Evolutionary conservation across 2,888 invertebrate species (phyloP).

Genomic region (Galeruca laticollis): DNA sequence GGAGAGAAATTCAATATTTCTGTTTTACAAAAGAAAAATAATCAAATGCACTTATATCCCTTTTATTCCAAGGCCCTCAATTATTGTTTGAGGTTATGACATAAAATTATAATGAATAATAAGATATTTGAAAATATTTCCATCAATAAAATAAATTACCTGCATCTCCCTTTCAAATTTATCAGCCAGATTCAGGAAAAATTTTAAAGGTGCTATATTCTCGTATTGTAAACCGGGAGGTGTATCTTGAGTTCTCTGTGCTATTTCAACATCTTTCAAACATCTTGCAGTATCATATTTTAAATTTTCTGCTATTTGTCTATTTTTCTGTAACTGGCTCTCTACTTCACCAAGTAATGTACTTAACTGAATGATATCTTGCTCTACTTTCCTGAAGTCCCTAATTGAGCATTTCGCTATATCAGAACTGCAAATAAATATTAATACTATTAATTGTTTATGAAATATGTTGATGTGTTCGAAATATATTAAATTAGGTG

Average conservation of each 20-base stretch:
- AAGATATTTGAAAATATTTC: neutral
- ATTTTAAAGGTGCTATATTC: slow-evolving; percentile 78
- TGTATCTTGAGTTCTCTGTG: slow-evolving; percentile 82
- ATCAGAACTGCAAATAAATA: slow-evolving; percentile 49
- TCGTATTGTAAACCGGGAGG: slow-evolving; percentile 82
- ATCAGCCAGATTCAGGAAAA: slow-evolving; percentile 77
- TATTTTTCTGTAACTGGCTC: slow-evolving; percentile 73
- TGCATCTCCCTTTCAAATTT: slow-evolving; percentile 80
- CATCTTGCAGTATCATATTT: slow-evolving; percentile 81
- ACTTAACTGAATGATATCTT: slow-evolving; percentile 73
- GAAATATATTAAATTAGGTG: too few species aligned
- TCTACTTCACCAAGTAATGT: slow-evolving; percentile 73
- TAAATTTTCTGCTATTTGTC: slow-evolving; percentile 73
- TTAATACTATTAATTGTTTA: neutral
- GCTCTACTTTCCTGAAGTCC: slow-evolving; percentile 73
- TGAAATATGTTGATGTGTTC: neutral
- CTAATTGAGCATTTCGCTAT: slow-evolving; percentile 69
- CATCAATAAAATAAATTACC: slow-evolving; percentile 48
- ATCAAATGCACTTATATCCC: too few species aligned
- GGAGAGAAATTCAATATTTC: too few species aligned
- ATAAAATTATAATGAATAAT: too few species aligned
- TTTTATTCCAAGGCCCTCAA: too few species aligned
- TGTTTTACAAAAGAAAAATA: too few species aligned
- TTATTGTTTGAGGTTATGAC: too few species aligned
- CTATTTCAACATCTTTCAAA: slow-evolving; percentile 81